Percentiles rank a stretch among this genome's conserved stretches.
Conservation (phyloP, 2,797 vertebrate species). For the Halcyon badia region DNA sequence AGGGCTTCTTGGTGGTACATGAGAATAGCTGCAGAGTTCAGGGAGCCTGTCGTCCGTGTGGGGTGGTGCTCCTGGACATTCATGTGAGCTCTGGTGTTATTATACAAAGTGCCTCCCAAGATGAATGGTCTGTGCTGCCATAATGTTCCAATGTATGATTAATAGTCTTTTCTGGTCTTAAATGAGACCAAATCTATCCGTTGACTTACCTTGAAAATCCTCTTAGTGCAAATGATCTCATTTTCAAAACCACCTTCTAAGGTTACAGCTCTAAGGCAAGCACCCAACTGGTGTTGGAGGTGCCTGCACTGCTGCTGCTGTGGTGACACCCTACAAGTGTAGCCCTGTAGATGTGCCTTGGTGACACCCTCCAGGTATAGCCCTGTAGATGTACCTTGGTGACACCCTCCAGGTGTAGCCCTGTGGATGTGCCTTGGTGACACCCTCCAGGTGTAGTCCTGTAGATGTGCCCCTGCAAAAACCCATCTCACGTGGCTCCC, state of each 20-base stretch:
- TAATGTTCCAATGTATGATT: not conserved
- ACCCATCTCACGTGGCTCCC: not conserved
- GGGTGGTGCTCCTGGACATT: not conserved
- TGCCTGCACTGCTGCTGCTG: not conserved
- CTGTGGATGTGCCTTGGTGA: too few relatives aligned
- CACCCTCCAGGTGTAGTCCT: not conserved
- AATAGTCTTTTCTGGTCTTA: slow-evolving; percentile 23
- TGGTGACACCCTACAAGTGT: not conserved
- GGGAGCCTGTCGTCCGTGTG: not conserved
- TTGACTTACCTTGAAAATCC: slow-evolving; percentile 45
- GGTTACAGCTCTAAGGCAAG: not conserved
- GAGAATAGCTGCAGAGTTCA: not conserved
- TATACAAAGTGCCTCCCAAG: not conserved
- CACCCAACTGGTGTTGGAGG: fast-evolving
- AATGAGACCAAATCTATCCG: not conserved
- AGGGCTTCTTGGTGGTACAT: not conserved
- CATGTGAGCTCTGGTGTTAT: not conserved
- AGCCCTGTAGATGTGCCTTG: not conserved
- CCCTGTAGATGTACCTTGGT: too few relatives aligned
- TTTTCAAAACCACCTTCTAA: slow-evolving; percentile 26
- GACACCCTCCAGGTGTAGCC: too few relatives aligned
- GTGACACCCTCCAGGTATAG: too few relatives aligned
- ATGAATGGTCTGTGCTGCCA: not conserved
- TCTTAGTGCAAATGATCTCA: not conserved
- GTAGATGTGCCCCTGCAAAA: not conserved